Conservation (phyloP, 2,113 vertebrate genomes). For the Prietella phreatophila region DNA sequence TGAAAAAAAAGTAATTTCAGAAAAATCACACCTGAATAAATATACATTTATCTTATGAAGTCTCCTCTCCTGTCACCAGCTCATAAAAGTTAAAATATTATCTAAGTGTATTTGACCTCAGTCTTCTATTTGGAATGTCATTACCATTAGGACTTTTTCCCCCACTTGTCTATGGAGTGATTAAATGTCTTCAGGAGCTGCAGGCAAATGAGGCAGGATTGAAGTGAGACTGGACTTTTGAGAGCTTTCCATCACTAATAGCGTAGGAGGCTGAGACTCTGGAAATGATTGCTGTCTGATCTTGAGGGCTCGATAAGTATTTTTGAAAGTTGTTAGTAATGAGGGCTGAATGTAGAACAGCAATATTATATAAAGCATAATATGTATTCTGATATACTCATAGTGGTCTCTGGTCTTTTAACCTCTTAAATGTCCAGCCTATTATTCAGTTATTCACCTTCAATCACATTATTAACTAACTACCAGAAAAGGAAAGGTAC, state of each 20-base stretch:
- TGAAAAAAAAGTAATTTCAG: background rate
- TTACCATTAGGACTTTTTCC: conserved; percentile 18
- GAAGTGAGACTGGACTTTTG: conserved; percentile 16
- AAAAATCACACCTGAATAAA: conserved; percentile 2
- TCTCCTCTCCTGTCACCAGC: background rate
- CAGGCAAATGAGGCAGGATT: conserved; percentile 26
- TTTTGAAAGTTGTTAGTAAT: background rate
- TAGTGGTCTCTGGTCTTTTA: background rate
- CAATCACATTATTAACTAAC: background rate
- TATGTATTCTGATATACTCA: background rate
- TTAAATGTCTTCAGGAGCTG: conserved; percentile 44
- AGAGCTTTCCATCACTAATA: conserved; percentile 30
- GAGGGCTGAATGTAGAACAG: background rate
- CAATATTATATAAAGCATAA: background rate
- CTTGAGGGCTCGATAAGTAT: conserved; percentile 23
- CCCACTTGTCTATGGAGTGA: conserved; percentile 21
- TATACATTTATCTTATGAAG: conserved; percentile 1
- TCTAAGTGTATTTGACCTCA: conserved; percentile 38
- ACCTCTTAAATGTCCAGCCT: background rate
- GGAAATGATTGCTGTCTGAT: conserved; percentile 32
- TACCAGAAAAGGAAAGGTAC: background rate
- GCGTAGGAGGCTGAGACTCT: background rate
- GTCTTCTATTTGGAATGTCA: conserved; percentile 34
- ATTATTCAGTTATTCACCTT: background rate
- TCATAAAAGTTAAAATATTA: conserved; percentile 27